Conservation (phyloP, 2,113 vertebrate genomes). For the Climacteris rufus region DNA sequence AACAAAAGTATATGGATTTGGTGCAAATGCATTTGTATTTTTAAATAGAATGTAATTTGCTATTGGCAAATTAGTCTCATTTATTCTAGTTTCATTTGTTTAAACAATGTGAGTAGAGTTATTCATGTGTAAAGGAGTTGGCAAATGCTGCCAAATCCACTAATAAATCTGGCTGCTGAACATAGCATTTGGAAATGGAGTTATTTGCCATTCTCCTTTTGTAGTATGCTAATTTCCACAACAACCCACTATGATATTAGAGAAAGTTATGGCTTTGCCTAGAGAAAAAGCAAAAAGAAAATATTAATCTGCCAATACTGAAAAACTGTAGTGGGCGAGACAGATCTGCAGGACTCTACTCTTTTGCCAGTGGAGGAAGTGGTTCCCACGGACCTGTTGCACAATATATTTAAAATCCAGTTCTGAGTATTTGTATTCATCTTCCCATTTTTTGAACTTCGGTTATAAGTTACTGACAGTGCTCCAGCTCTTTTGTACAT, state of each 20-base stretch:
- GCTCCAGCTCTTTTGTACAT: background rate
- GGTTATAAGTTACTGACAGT: background rate
- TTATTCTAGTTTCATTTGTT: slow-evolving; percentile 27
- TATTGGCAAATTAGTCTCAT: slow-evolving; percentile 43
- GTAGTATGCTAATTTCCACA: slow-evolving; percentile 1
- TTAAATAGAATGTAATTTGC: slow-evolving; percentile 33
- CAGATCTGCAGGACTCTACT: background rate
- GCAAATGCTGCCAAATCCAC: slow-evolving; percentile 19
- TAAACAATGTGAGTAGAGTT: background rate
- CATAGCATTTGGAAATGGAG: background rate
- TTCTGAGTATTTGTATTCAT: background rate
- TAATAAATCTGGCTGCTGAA: slow-evolving; percentile 36
- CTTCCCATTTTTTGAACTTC: background rate
- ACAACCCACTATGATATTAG: background rate
- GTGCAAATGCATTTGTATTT: background rate
- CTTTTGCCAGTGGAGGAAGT: background rate
- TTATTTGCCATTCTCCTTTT: slow-evolving; percentile 3
- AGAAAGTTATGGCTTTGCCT: background rate
- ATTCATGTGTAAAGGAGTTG: slow-evolving; percentile 30
- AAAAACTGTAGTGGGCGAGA: background rate
- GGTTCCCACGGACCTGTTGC: background rate
- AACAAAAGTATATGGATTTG: background rate
- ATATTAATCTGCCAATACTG: background rate
- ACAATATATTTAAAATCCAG: background rate
- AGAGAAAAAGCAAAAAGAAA: background rate